phyloP scores from a whole-genome alignment of 2,113 vertebrate species.

The Lutjanus erythropterus region DNA sequence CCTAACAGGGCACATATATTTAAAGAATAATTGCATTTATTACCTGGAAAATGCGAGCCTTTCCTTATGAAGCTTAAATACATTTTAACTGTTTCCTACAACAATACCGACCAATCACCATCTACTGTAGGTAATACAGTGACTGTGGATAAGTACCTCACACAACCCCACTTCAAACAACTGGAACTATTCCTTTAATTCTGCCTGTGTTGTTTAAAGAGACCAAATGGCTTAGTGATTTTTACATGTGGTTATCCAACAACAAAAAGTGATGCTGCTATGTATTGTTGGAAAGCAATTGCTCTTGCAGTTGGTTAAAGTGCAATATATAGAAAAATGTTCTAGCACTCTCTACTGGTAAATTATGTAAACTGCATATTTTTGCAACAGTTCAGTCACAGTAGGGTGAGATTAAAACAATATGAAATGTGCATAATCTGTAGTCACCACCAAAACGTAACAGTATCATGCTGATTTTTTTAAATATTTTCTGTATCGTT shows the following conservation, averaged over 20 bases:
- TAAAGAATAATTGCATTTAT: too few relatives aligned
- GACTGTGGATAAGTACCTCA: too few relatives aligned
- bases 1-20: too few relatives aligned
- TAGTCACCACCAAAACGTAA: neutral
- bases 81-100: too few relatives aligned
- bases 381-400: neutral
- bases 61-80: too few relatives aligned
- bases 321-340: neutral
- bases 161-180: too few relatives aligned
- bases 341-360: constrained; percentile 35
- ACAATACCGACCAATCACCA: too few relatives aligned
- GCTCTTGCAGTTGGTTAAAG: neutral
- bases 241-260: neutral
- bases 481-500: neutral
- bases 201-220: neutral
- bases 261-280: neutral
- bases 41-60: too few relatives aligned
- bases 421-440: neutral
- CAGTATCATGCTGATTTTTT: neutral
- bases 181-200: too few relatives aligned
- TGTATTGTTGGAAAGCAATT: neutral
- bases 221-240: neutral
- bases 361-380: constrained; percentile 2
- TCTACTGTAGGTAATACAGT: too few relatives aligned
- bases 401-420: neutral